Percentiles rank a stretch among this genome's conserved stretches.
Evolutionary conservation across 1,140 invertebrate species (phyloP).

Genomic region (Mizuhopecten yessoensis): DNA sequence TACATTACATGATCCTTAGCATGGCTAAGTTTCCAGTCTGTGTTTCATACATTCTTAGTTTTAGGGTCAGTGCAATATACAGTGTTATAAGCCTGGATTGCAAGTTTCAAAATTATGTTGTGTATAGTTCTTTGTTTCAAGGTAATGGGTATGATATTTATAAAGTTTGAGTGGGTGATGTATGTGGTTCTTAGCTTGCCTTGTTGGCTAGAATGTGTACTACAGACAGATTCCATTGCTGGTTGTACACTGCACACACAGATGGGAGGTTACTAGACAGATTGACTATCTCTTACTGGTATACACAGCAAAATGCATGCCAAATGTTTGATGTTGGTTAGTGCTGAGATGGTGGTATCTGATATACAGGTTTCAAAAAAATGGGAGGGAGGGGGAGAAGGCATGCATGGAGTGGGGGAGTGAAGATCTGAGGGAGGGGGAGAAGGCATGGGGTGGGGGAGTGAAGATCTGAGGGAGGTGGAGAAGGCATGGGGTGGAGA

Average conservation of each 20-base stretch:
- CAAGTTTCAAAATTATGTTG: no score
- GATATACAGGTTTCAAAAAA: background rate
- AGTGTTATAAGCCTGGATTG: no score
- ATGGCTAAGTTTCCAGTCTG: no score
- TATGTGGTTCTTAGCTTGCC: background rate
- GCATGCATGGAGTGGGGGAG: background rate
- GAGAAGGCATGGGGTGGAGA: no score
- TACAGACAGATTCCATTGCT: conserved; percentile 26
- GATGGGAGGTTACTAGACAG: background rate
- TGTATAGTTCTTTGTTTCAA: no score
- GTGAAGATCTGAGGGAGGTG: no score
- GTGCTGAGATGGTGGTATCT: background rate
- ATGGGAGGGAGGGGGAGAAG: background rate
- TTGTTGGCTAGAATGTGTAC: background rate
- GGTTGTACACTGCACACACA: background rate
- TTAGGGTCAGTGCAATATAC: no score
- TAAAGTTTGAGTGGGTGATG: background rate
- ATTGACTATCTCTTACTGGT: conserved; percentile 27
- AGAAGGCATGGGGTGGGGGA: no score
- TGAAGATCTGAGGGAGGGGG: background rate
- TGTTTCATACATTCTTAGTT: no score
- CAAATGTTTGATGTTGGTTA: conserved; percentile 25
- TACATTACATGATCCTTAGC: no score
- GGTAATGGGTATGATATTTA: background rate
- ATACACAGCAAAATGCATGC: background rate